Evolutionary conservation across 2,113 vertebrate species (phyloP).

Genomic region (Labeo catla): DNA sequence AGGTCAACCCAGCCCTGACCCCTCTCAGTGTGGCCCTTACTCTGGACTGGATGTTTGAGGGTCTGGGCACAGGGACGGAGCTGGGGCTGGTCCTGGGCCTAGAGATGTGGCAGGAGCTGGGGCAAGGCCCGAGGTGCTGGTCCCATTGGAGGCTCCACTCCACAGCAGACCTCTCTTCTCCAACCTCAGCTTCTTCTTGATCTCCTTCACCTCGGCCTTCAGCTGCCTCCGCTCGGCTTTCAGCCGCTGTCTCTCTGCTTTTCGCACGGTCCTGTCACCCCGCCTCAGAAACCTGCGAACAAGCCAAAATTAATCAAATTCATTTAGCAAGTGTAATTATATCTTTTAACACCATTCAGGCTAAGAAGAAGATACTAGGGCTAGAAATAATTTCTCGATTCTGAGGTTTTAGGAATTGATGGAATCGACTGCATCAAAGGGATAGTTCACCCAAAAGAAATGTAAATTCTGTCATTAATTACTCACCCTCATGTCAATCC

Average conservation of each 20-base stretch:
- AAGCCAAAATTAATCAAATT: background rate
- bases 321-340: background rate
- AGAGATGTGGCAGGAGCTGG: slow-evolving; percentile 68
- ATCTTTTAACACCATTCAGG: background rate
- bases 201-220: slow-evolving; percentile 94
- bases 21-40: slow-evolving; percentile 80
- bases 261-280: slow-evolving; percentile 93
- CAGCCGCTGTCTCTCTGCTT: slow-evolving; percentile 94
- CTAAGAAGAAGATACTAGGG: background rate
- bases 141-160: slow-evolving; percentile 84
- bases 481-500: too few relatives aligned
- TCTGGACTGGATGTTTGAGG: slow-evolving; percentile 82
- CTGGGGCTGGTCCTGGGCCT: slow-evolving; percentile 71
- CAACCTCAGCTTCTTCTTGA: slow-evolving; percentile 95
- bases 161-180: slow-evolving; percentile 92
- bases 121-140: slow-evolving; percentile 76
- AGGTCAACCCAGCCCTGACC: slow-evolving; percentile 79
- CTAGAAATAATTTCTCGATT: background rate
- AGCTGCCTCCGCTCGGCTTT: slow-evolving; percentile 94
- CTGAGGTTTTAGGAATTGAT: background rate
- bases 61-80: slow-evolving; percentile 73
- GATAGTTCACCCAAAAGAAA: too few relatives aligned
- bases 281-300: slow-evolving; percentile 88
- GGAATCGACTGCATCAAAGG: background rate
- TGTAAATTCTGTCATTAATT: too few relatives aligned